Evolutionary conservation across 2,797 vertebrate species (phyloP).

Genomic region (Chaetodon trifasciatus): DNA sequence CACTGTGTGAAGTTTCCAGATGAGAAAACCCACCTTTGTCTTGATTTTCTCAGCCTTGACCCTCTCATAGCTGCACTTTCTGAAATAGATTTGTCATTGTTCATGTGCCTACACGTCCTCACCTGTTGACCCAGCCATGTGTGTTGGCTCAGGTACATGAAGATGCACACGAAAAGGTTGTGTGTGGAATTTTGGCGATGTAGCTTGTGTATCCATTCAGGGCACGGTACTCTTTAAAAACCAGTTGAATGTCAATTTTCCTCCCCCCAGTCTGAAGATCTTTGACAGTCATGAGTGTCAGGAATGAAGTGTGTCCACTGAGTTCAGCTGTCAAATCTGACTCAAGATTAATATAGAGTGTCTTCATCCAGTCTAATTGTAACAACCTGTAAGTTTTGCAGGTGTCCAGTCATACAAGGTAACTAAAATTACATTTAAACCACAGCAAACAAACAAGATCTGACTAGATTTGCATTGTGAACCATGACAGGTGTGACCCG

Average conservation of each 20-base stretch:
- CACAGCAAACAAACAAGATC: too few species aligned
- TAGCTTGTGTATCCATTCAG: not conserved
- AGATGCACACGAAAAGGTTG: not conserved
- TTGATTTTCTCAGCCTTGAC: slow-evolving; percentile 19
- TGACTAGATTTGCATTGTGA: not conserved
- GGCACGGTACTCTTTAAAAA: not conserved
- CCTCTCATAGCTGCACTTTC: not conserved
- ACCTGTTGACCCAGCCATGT: not conserved
- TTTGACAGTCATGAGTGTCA: not conserved
- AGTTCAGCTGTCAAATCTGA: not conserved
- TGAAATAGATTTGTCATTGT: slow-evolving; percentile 1
- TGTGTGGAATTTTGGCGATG: not conserved
- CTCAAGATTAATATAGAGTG: not conserved
- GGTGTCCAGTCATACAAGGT: not conserved
- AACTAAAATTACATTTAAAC: not conserved
- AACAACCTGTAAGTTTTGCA: not conserved
- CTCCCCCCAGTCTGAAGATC: not conserved
- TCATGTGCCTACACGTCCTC: not conserved
- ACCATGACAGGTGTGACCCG: not conserved
- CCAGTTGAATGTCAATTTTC: not conserved
- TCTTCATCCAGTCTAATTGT: not conserved
- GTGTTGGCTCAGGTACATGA: not conserved
- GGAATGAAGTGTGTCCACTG: not conserved
- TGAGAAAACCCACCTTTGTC: slow-evolving; percentile 29
- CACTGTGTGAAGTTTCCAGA: slow-evolving; percentile 15